phyloP scores from a whole-genome alignment of 2,797 vertebrate species.

The Squalus acanthias region DNA sequence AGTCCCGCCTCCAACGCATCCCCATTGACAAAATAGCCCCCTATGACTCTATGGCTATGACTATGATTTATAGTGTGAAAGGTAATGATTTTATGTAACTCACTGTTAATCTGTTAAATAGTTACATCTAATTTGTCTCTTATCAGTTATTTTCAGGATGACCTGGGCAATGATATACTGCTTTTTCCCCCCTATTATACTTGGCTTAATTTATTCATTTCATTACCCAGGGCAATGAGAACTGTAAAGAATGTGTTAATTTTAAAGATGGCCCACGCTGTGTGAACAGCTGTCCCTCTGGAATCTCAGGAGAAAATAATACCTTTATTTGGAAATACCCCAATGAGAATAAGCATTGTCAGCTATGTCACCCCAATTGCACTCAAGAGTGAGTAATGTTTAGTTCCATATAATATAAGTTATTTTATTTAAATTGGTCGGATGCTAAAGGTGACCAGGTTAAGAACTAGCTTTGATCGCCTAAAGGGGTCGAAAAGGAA shows the following conservation, averaged over 20 bases:
- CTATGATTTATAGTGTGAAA: neutral
- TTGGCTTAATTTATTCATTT: neutral
- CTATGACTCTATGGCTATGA: no score
- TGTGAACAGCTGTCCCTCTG: conserved; percentile 68
- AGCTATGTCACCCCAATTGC: conserved; percentile 77
- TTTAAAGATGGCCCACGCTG: conserved; percentile 75
- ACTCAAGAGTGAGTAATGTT: conserved; percentile 68
- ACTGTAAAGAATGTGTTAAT: conserved; percentile 71
- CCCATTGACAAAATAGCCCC: no score
- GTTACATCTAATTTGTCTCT: neutral
- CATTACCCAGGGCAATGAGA: conserved; percentile 65
- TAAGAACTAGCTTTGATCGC: neutral
- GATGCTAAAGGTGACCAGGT: neutral
- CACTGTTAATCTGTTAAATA: neutral
- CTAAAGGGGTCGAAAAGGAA: neutral
- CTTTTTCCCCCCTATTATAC: neutral
- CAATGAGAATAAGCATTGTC: conserved; percentile 61
- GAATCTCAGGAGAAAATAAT: conserved; percentile 64
- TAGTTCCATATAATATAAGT: neutral
- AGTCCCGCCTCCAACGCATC: no score
- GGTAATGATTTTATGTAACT: neutral
- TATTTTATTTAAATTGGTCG: neutral
- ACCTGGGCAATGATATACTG: neutral
- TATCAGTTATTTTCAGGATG: neutral
- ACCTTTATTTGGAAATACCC: conserved; percentile 74